A percentile compares a stretch with the other conserved stretches of the same genome.
phyloP scores from a whole-genome alignment of 2,797 vertebrate species.

The Acomys russatus region DNA sequence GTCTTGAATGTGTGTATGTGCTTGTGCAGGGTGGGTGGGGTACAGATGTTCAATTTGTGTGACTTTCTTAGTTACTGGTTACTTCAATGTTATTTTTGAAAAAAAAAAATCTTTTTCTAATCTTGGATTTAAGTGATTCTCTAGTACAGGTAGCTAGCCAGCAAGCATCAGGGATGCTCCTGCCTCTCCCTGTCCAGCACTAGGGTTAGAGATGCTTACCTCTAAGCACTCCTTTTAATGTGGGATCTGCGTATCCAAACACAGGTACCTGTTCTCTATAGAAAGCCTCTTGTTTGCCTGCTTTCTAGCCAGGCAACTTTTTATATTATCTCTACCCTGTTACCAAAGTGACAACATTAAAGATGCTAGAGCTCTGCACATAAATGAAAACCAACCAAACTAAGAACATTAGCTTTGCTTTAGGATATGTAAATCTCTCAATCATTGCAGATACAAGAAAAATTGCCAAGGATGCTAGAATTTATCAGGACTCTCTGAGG shows the following conservation, averaged over 20 bases:
- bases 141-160: no score
- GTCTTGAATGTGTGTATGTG: not conserved
- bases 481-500: not conserved
- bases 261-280: not conserved
- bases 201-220: not conserved
- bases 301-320: no score
- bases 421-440: not conserved
- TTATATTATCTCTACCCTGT: constrained; percentile 30
- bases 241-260: not conserved
- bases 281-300: not conserved
- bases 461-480: not conserved
- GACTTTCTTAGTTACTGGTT: not conserved
- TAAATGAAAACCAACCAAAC: not conserved
- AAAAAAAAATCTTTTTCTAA: not conserved
- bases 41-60: not conserved
- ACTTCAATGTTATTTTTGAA: not conserved
- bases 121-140: not conserved
- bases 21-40: not conserved
- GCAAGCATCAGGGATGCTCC: not conserved
- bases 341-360: constrained; percentile 26
- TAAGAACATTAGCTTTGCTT: not conserved
- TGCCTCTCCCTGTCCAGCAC: not conserved
- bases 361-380: constrained; percentile 18
- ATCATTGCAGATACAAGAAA: no score
- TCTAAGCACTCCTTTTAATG: not conserved